Evolutionary conservation across 2,888 invertebrate species (phyloP), one percentile per base, ranked within the genome.

Genomic region (Chrysolina americana): DNA sequence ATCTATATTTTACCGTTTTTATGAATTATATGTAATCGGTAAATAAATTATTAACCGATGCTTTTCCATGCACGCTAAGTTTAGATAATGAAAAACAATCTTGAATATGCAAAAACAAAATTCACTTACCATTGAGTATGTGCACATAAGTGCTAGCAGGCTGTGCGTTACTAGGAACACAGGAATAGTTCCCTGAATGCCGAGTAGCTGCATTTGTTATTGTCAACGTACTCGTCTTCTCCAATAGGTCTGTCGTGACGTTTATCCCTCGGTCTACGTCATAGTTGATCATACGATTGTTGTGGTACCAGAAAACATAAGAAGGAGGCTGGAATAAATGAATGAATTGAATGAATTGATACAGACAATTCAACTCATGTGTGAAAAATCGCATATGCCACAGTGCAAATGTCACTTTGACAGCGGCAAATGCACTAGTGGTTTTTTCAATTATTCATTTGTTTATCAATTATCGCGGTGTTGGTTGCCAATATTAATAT

Each of bases 231-330:
- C 94, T 94, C 68, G 92, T 91, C 82, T 94, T 91, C 85, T 92
- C 92, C 70, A 90, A 90, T 48, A 93, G 89, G 83, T 96, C 95
- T 8, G 95, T 95, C 75, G 95, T 95, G 70, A 96, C 96, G 87
- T 95, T 96, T 85, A 96, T 94, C 71, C 95, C 96, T 75, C 94
- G 92, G 85, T 96, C 96, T 59, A 91, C 91, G 89, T 96, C 96
- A 88, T 95, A 96, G 91, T 96, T 96, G 87, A 96, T 96, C 96
- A 96, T 96, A 80, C 95, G 92, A 86, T 94, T 94, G 89, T 96
- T 96, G 89, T 95, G 94, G 87, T 95, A 96, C 95, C 95, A 95
- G 88, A 95, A 95, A 17, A 79, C 72, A 71, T 79, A 79, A 11
- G 79, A 76, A 50, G 77, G 77, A 2, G 79, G 69, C 79, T 79